These are phyloP conservation scores for Copidosoma aretas DNA, from an alignment of 2,888 invertebrate genomes.

Conservation along the genomic window DNA sequence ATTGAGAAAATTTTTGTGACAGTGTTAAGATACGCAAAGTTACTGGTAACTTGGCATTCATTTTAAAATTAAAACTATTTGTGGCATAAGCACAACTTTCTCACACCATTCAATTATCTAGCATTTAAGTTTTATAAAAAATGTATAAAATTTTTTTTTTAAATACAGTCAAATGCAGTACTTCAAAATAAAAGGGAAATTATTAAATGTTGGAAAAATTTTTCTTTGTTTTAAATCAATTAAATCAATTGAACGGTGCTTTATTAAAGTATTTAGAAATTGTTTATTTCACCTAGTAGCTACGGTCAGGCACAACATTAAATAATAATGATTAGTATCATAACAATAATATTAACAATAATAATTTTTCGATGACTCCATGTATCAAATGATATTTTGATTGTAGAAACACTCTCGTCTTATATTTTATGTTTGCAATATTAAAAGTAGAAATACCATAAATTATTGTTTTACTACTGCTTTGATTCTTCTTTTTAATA, in stretches of 20 bases:
- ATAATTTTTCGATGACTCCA: constrained; percentile 37
- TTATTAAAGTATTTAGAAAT: constrained; percentile 25
- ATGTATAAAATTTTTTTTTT: constrained; percentile 31
- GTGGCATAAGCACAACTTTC: constrained; percentile 20
- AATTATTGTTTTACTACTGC: constrained; percentile 55
- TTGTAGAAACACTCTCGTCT: constrained; percentile 56
- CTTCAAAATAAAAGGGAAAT: constrained; percentile 20
- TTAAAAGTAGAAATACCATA: constrained; percentile 63
- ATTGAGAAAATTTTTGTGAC: constrained; percentile 34
- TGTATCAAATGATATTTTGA: constrained; percentile 52
- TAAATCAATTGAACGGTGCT: constrained; percentile 29
- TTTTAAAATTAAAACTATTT: background rate
- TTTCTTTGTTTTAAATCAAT: constrained; percentile 12
- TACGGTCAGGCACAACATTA: constrained; percentile 51
- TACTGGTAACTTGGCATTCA: constrained; percentile 36
- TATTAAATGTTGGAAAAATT: constrained; percentile 16
- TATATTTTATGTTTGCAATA: constrained; percentile 56
- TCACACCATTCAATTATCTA: constrained; percentile 29
- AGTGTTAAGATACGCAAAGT: constrained; percentile 33
- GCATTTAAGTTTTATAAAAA: constrained; percentile 33
- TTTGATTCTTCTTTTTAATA: constrained; percentile 45
- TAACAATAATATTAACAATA: no score
- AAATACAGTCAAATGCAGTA: constrained; percentile 24
- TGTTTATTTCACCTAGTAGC: constrained; percentile 32
- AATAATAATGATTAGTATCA: constrained; percentile 51